Conservation (phyloP, 2,888 invertebrate genomes). For the Meiosimyza platycephala region DNA sequence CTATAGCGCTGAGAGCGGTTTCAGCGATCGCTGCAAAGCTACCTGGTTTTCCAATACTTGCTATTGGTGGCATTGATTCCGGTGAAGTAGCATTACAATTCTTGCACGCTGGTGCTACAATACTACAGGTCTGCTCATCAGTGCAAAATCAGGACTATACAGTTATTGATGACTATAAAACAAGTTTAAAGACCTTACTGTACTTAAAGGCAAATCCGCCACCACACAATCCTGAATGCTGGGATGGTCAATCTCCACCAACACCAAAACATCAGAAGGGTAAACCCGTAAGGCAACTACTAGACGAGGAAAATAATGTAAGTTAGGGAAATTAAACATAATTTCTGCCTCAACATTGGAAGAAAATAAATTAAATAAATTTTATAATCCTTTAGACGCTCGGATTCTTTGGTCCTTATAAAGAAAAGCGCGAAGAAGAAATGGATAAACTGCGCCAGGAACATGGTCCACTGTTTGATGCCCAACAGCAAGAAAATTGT, state of each 20-base stretch:
- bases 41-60: constrained; percentile 92
- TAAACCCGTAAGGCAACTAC: constrained; percentile 80
- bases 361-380: too few species aligned
- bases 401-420: constrained; percentile 91
- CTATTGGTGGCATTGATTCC: constrained; percentile 95
- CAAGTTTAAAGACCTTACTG: constrained; percentile 86
- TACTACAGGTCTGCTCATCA: constrained; percentile 95
- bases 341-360: neutral
- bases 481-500: constrained; percentile 54
- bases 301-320: constrained; percentile 78
- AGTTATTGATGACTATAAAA: constrained; percentile 92
- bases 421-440: constrained; percentile 76
- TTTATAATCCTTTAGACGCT: constrained; percentile 71
- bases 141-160: constrained; percentile 99
- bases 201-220: constrained; percentile 80
- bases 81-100: constrained; percentile 97
- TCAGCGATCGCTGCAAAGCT: constrained; percentile 86
- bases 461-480: constrained; percentile 69
- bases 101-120: constrained; percentile 90
- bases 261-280: constrained; percentile 91
- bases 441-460: constrained; percentile 68
- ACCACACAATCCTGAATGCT: constrained; percentile 69
- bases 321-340: constrained; percentile 18
- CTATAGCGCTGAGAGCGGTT: constrained; percentile 92
- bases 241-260: constrained; percentile 95